Evolutionary conservation across 2,113 vertebrate species (phyloP).

Genomic region (Paradoxurus hermaphroditus): DNA sequence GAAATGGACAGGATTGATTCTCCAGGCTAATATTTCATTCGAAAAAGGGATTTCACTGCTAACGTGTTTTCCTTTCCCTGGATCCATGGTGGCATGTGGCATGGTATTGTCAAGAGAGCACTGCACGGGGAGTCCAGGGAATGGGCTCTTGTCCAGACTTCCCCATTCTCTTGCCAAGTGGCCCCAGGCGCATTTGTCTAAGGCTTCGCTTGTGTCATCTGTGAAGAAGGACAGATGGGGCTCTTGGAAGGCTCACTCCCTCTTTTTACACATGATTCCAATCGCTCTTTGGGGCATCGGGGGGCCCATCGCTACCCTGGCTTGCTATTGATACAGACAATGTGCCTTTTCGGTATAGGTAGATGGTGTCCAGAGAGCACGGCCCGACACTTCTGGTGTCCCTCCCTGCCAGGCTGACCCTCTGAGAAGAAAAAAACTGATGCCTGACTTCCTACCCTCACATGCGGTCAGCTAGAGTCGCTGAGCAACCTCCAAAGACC

Average conservation of each 20-base stretch:
- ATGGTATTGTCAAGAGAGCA: neutral
- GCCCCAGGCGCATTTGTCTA: neutral
- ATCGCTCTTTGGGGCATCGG: neutral
- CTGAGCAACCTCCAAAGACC: neutral
- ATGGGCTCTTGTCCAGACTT: neutral
- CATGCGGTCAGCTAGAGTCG: fast-evolving
- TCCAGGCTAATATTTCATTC: neutral
- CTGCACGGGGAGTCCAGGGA: neutral
- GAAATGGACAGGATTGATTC: neutral
- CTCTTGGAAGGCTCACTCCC: neutral
- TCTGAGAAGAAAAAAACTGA: neutral
- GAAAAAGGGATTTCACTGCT: neutral
- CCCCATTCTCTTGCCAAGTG: neutral
- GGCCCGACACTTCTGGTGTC: neutral
- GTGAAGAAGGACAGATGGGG: neutral
- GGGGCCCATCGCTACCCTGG: too few species aligned
- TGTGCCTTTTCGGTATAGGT: neutral
- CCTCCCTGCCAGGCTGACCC: neutral
- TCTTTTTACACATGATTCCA: neutral
- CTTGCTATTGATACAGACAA: neutral
- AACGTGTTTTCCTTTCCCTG: neutral
- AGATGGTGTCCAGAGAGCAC: neutral
- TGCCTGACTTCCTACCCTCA: neutral
- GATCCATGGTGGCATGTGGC: neutral
- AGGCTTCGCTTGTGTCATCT: neutral